Evolutionary conservation across 2,113 vertebrate species (phyloP), one percentile per base, ranked within the genome.

Genomic region (Neolamprologus hecqui): DNA sequence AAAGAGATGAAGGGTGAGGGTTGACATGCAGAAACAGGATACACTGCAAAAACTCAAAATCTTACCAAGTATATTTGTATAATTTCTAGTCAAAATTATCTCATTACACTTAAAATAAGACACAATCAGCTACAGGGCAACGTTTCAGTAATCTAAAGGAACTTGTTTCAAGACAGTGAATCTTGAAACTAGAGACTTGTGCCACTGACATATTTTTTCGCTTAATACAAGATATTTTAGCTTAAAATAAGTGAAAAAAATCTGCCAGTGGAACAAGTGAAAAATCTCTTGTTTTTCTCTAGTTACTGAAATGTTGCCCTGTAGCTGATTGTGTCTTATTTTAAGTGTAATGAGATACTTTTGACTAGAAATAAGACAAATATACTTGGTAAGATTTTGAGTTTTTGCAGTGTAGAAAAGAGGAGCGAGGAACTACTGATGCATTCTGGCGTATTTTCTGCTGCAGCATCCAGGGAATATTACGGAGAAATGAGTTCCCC

Each of bases 391-490:
- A 57, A 57, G 12, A 57, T 57, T 57, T 57, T 26, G 54, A 26
- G 2, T 14, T 57, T 57, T 57, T 57, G 3, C 54, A 57, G 7
- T 28, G 54, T 28, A 57, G 33, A 19, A 51, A 84, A 86, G 55
- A 21, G 79, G 51, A 82, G 70, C 4, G 2, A 83, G 89, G 83
- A 93, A 87, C 86, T 82, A 92, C 88, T 93, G 93, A 93, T 94
- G 93, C 90, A 92, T 93, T 93, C 86, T 95, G 87, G 91, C 10
- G 88, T 92, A 94, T 94, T 94, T 94, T 95, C 85, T 94, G 90
- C 94, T 93, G 94, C 95, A 95, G 92, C 94, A 94, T 45, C 88
- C 6, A 68, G 94, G 90, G 93, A 96, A 93, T 90, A 92, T 91
- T 60, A 83, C 19, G 68, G 84, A 88, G 77, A 85, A 89, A 73